Evolutionary conservation across 2,888 invertebrate genomes (phyloP).

Genomic region (Acrobasis repandana): DNA sequence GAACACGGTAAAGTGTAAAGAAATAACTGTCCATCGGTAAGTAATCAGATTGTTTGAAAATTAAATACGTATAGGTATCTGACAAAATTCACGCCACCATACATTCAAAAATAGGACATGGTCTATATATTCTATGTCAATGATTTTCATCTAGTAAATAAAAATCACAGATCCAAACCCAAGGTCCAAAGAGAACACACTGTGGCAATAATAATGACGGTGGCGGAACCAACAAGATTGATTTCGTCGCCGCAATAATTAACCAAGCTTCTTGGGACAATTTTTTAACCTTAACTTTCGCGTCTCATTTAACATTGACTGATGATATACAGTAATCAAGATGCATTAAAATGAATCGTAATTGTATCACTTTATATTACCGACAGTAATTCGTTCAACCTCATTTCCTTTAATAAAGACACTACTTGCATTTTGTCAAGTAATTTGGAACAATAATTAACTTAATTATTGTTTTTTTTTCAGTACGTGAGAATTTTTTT

Average conservation of each 20-base stretch:
- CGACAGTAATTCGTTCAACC: slow-evolving; percentile 32
- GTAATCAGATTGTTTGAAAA: no score
- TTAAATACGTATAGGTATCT: no score
- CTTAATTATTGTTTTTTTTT: slow-evolving; percentile 9
- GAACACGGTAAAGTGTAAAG: no score
- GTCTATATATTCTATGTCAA: no score
- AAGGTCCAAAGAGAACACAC: slow-evolving; percentile 2
- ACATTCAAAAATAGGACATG: no score
- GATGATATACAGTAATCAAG: slow-evolving; percentile 27
- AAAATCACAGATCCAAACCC: not conserved
- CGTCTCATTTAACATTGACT: slow-evolving; percentile 33
- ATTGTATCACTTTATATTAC: slow-evolving; percentile 14
- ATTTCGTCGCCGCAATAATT: slow-evolving; percentile 59
- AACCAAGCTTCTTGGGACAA: slow-evolving; percentile 39
- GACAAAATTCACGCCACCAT: no score
- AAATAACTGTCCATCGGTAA: no score
- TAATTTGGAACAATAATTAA: slow-evolving; percentile 4
- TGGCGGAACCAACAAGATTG: slow-evolving; percentile 67
- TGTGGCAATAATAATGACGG: slow-evolving; percentile 73
- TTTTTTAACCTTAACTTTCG: slow-evolving; percentile 27
- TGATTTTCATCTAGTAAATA: not conserved
- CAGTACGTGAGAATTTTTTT: not conserved
- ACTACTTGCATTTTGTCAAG: slow-evolving; percentile 3
- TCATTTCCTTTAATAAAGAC: slow-evolving; percentile 17
- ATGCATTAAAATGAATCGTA: slow-evolving; percentile 19